Evolutionary conservation across 1,140 invertebrate genomes (phyloP), one percentile per base, ranked within the genome.

Genomic region (Microplitis demolitor): DNA sequence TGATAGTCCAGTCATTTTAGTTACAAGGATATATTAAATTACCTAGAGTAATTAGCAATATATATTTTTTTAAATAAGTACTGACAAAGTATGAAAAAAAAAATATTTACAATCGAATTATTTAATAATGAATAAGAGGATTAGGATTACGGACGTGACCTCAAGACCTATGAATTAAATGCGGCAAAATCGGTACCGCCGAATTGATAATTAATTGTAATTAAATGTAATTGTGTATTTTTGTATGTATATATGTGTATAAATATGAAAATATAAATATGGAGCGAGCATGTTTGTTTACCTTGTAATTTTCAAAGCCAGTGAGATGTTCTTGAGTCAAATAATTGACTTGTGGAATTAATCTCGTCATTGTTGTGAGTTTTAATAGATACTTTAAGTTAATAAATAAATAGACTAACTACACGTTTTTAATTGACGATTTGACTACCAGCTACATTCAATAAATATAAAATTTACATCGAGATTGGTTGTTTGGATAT

Each of bases 221-320:
- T 45, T 45, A 9, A 45, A 45, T 45, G 6, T 45, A 45, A 45
- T 45, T 31, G 5, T 45, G 6, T 53, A n/a, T n/a, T n/a, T n/a
- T n/a, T n/a, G n/a, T n/a, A n/a, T n/a, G n/a, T n/a, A n/a, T n/a
- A n/a, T n/a, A 11, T 62, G 53, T 69, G 13, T 11, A 73, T 51
- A 16, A 61, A 61, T 11, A 54, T 60, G 16, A 9, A 51, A 14
- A 2, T 24, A 24, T 1, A 24, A 1, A 24, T 24, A 62, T 35
- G 31, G 33, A 62, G 35, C 53, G 4, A 31, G 66, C n/a, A 6
- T 39, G 33, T 64, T 71, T 35, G 77, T 76, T 87, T 89, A 97
- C 96, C 91, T 97, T 97, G 83, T 97, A 97, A 87, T 94, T 94
- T 86, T 97, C 95, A 87, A 97, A 97, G 58, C 96, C 96, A 79